A percentile compares a stretch with the other conserved stretches of the same genome.
Evolutionary conservation across 2,113 vertebrate genomes (phyloP).

Genomic region (Leptosomus discolor): DNA sequence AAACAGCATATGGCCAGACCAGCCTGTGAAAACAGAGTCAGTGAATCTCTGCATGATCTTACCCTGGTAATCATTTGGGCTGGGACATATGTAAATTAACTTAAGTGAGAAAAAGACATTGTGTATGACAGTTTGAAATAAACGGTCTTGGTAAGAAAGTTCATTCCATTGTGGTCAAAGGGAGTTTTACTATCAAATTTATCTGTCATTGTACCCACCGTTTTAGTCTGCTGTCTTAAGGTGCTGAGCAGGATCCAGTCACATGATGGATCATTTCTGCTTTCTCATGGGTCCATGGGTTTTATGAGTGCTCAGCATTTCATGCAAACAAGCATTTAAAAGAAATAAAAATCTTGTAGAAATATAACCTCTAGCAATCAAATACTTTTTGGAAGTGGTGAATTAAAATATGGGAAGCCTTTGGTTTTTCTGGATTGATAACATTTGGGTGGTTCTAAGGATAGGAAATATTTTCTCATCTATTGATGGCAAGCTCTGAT

Average conservation of each 20-base stretch:
- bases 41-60: background rate
- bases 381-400: background rate
- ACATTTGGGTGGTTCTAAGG: background rate
- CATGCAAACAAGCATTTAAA: background rate
- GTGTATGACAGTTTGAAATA: background rate
- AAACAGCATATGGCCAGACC: background rate
- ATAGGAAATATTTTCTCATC: background rate
- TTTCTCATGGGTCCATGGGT: background rate
- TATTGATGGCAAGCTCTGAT: background rate
- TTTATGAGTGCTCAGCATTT: background rate
- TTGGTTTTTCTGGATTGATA: background rate
- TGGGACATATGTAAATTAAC: background rate
- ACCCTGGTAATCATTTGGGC: background rate
- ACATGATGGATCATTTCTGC: background rate
- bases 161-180: background rate
- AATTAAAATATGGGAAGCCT: background rate
- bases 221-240: background rate
- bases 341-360: background rate
- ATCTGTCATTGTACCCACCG: fast-evolving
- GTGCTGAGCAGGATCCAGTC: background rate
- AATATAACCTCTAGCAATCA: background rate
- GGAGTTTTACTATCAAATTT: background rate
- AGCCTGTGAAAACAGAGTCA: background rate
- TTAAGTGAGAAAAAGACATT: background rate
- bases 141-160: background rate